Evolutionary conservation across 1,140 invertebrate species (phyloP).

Genomic region (Magallana angulata): DNA sequence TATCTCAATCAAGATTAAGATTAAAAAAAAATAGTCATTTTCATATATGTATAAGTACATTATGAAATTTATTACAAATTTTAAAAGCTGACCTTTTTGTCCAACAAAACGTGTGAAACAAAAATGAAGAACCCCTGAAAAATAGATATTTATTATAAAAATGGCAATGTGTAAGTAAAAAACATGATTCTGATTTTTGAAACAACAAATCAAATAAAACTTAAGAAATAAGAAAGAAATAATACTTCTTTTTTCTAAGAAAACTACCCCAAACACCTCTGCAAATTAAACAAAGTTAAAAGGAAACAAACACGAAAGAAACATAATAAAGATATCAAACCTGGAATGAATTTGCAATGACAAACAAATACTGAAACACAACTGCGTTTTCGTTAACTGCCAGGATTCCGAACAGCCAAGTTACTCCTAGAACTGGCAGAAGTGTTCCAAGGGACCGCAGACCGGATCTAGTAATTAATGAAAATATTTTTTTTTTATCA

Average conservation of each 20-base stretch:
- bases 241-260: too few relatives aligned
- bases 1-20: too few relatives aligned
- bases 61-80: too few relatives aligned
- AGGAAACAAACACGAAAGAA: too few relatives aligned
- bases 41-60: too few relatives aligned
- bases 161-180: neutral
- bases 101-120: neutral
- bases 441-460: slow-evolving; percentile 38
- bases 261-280: too few relatives aligned
- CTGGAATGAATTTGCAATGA: slow-evolving; percentile 53
- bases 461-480: slow-evolving; percentile 32
- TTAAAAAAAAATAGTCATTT: too few relatives aligned
- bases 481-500: too few relatives aligned
- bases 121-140: slow-evolving; percentile 37
- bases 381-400: slow-evolving; percentile 44
- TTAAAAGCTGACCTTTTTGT: neutral
- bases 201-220: too few relatives aligned
- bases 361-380: slow-evolving; percentile 56
- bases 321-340: neutral
- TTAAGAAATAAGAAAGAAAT: too few relatives aligned
- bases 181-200: neutral
- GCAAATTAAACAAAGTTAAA: too few relatives aligned
- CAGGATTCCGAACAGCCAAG: slow-evolving; percentile 54
- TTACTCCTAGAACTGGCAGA: slow-evolving; percentile 51
- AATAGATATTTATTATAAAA: neutral